Base-by-base conservation (phyloP, 2,797 vertebrate species). In the Xenentodon cancila region DNA sequence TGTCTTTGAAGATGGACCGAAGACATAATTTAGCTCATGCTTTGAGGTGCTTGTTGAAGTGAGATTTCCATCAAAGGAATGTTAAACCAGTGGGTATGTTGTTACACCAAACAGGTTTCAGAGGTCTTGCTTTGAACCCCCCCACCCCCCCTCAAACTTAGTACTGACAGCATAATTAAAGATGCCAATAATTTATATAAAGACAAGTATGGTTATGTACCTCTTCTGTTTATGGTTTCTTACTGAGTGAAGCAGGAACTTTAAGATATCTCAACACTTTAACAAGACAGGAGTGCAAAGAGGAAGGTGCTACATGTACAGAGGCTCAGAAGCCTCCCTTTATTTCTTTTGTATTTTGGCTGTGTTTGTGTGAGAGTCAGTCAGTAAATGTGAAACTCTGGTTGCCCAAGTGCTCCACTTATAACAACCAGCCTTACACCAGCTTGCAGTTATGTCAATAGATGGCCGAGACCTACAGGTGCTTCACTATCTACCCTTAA, bases 161-260 rank as follows among this genome's bases (percentile, higher is more conserved):
- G 71, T 86, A 79, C 77, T 74, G 79, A 89, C 64, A 68, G 80
- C 54, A 81, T 79, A 59, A 88, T 89, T 84, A 76, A 87, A 32
- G 90, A 90, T 84, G 88, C 86, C 87, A 89, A 92, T 89, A 82
- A 87, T 88, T 88, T 88, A 87, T 88, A 86, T 88, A 79, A 85
- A 87, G 61, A 77, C 1, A 48, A 81, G 63, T 85, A 70, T 82
- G 77, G 83, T 88, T 32, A 75, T 82, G 82, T 79, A 84, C 80
- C 68, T 66, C 50, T 37, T 69, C 65, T 82, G 67, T 80, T 75
- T 68, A 20, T 65, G 71, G 59, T 79, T 87, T 79, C 56, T 59
- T 60, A 61, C 60, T 19, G 70, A 53, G 19, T 30, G 57, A 71
- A 53, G 59, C 54, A 40, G 25, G 47, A 45, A 30, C 43, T 32